Percentiles rank a stretch among this genome's conserved stretches.
Conservation (phyloP, 2,888 invertebrate genomes). For the Brachyptera putata region DNA sequence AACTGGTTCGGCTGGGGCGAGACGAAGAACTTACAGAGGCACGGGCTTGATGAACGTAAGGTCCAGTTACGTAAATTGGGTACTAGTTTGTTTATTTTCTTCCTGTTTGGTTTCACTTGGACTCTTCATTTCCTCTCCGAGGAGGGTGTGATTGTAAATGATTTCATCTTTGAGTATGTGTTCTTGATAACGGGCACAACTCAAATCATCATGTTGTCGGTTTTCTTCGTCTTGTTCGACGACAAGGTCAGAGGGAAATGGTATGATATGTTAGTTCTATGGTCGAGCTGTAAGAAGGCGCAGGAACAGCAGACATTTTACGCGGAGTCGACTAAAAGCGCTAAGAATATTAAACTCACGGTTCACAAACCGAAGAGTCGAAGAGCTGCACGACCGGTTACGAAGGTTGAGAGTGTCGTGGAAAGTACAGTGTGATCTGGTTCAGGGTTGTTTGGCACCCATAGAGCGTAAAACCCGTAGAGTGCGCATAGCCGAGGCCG, state of each 20-base stretch:
- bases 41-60: background rate
- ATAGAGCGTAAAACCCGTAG: too few species aligned
- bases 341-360: too few species aligned
- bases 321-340: too few species aligned
- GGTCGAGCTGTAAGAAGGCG: too few species aligned
- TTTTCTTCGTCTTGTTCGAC: background rate
- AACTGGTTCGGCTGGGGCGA: background rate
- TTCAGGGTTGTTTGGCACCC: too few species aligned
- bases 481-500: too few species aligned
- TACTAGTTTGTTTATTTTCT: background rate
- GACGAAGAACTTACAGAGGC: background rate
- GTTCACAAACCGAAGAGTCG: too few species aligned
- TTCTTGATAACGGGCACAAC: background rate
- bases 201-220: background rate
- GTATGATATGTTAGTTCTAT: background rate
- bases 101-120: background rate
- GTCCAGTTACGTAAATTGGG: background rate
- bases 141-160: background rate
- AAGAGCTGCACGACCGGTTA: too few species aligned
- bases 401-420: too few species aligned
- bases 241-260: background rate
- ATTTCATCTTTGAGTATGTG: background rate
- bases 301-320: too few species aligned
- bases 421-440: too few species aligned
- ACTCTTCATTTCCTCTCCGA: background rate